Evolutionary conservation across 2,797 vertebrate genomes (phyloP).

Genomic region (Micrastur ruficollis): DNA sequence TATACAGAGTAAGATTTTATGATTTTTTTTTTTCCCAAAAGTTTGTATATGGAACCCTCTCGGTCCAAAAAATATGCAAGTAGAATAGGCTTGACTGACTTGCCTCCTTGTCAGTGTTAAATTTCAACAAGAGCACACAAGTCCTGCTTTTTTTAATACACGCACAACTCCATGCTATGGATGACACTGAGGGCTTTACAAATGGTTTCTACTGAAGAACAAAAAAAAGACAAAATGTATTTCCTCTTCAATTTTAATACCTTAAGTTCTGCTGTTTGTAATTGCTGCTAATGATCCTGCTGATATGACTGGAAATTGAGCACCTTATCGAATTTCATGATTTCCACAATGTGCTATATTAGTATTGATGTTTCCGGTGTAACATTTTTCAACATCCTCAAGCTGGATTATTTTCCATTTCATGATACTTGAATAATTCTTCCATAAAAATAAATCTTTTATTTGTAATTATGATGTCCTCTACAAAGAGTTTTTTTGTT

Average conservation of each 20-base stretch:
- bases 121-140: background rate
- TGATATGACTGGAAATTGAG: background rate
- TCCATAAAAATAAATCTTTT: conserved; percentile 48
- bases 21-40: background rate
- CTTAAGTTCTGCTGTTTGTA: background rate
- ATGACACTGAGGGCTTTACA: background rate
- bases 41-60: background rate
- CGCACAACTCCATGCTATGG: background rate
- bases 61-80: background rate
- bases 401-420: background rate
- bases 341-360: background rate
- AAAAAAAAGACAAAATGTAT: background rate
- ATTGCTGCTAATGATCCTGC: background rate
- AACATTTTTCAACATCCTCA: background rate
- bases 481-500: background rate
- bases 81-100: background rate
- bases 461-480: background rate
- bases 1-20: conserved; percentile 16
- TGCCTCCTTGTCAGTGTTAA: background rate
- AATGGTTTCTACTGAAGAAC: background rate
- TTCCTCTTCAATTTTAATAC: background rate
- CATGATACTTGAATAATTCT: background rate
- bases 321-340: background rate
- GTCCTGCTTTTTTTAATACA: background rate
- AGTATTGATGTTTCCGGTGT: background rate